Base-by-base conservation (phyloP, 1,140 invertebrate species). In the Drosophila biarmipes region DNA sequence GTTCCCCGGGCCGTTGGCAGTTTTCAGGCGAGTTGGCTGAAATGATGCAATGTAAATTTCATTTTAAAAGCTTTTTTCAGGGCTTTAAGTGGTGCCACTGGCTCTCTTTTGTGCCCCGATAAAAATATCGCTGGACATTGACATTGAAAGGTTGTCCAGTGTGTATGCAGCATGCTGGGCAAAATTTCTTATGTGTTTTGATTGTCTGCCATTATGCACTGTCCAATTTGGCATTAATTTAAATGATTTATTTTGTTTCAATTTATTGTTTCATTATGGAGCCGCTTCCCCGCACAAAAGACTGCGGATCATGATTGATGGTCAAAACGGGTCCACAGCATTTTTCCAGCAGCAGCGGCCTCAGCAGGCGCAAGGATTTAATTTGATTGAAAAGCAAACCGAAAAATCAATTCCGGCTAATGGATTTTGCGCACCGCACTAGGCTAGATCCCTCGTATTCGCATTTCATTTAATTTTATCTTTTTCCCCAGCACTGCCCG, bases 341-440 rank as follows among this genome's bases (percentile, higher is more conserved):
- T 73, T 73, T 48, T 48, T 46, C 29, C 31, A 67, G 49, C 66
- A 14, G 21, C 48, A 40, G 35, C 31, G 24, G 61, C 46, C 49
- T 45, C 46, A 66, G 53, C 73, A 67, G 42, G 29, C 67, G 35
- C 73, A 37, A 66, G 55, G 73, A 85, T 86, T 78, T 77, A 48
- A 86, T 69, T 86, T 80, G 84, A 85, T 85, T 85, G 77, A 73
- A 77, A 62, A 58, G 72, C 54, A 73, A 75, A 67, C 34, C 71
- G 71, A 66, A 75, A 75, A 75, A 80, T 86, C 62, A 79, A 77
- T 77, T 80, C 74, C 52, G 34, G 69, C 45, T 81, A 82, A 82
- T 82, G 79, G 79, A 69, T 82, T 81, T 68, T 61, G 17, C 24
- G 34, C 64, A 46, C 51, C 42, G 64, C 63, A 71, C 57, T 75